These are phyloP conservation scores for cattle (Bos taurus) DNA, from an alignment of 2,113 vertebrate genomes.

Conservation along the genomic window DNA sequence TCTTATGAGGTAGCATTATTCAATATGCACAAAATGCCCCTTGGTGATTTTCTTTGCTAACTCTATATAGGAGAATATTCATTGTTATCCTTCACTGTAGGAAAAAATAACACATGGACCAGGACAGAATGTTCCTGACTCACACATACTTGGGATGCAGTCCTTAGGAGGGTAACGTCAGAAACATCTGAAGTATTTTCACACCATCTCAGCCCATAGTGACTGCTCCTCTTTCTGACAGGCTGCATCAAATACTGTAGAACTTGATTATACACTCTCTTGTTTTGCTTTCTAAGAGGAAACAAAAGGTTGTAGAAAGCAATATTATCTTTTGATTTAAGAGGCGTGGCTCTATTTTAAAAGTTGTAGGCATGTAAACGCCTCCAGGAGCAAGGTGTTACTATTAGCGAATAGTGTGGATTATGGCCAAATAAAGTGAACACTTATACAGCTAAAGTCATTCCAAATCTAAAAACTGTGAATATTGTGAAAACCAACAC, in stretches of 20 bases:
- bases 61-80: background rate
- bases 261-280: background rate
- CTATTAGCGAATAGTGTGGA: background rate
- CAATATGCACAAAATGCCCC: background rate
- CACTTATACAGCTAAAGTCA: background rate
- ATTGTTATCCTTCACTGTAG: background rate
- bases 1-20: background rate
- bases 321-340: background rate
- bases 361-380: background rate
- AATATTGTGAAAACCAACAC: background rate
- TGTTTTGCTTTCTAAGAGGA: background rate
- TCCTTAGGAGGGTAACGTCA: background rate
- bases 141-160: background rate
- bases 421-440: background rate
- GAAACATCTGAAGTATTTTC: background rate
- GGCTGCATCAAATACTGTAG: background rate
- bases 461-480: background rate
- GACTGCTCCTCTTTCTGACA: background rate
- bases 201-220: background rate
- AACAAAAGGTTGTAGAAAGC: background rate
- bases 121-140: background rate
- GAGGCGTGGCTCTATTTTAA: background rate
- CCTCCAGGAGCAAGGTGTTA: background rate
- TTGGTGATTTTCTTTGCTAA: background rate
- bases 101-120: background rate